These are phyloP conservation scores for Trinectes maculatus DNA, from an alignment of 2,113 vertebrate genomes.

Conservation along the genomic window DNA sequence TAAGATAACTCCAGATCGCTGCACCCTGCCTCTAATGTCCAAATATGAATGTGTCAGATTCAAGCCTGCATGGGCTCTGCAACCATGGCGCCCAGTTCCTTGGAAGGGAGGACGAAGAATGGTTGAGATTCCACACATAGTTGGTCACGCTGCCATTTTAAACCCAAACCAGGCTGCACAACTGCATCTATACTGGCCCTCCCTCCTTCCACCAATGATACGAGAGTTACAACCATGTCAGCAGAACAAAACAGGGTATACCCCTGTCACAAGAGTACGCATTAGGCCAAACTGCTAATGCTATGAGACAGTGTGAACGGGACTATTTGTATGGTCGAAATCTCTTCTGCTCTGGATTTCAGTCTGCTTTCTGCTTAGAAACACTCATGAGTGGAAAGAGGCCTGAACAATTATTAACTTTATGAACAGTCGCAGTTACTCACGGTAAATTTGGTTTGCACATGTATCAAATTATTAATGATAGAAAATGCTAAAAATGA, in stretches of 20 bases:
- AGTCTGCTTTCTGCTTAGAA: conserved; percentile 14
- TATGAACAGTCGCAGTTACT: neutral
- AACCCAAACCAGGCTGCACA: conserved; percentile 69
- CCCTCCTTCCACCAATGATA: conserved; percentile 45
- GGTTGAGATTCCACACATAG: conserved; percentile 81
- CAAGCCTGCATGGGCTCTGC: conserved; percentile 65
- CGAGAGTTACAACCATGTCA: conserved; percentile 59
- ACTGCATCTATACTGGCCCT: conserved; percentile 40
- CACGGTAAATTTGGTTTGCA: neutral
- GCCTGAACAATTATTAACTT: neutral
- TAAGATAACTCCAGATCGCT: conserved; percentile 51
- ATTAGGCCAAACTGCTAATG: conserved; percentile 34
- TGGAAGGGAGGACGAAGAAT: conserved; percentile 73
- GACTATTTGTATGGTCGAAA: conserved; percentile 64
- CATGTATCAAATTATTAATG: neutral
- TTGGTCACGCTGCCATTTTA: conserved; percentile 84
- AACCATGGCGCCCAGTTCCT: conserved; percentile 56
- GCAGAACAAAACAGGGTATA: conserved; percentile 42
- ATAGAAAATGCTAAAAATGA: neutral
- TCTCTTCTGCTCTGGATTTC: conserved; percentile 27
- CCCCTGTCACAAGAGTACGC: conserved; percentile 53
- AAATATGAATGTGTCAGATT: conserved; percentile 77
- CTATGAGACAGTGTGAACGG: conserved; percentile 66
- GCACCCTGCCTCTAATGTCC: conserved; percentile 49
- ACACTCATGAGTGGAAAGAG: conserved; percentile 1